Conservation (phyloP, 2,888 invertebrate species). For the Alviniconcha strummeri region DNA sequence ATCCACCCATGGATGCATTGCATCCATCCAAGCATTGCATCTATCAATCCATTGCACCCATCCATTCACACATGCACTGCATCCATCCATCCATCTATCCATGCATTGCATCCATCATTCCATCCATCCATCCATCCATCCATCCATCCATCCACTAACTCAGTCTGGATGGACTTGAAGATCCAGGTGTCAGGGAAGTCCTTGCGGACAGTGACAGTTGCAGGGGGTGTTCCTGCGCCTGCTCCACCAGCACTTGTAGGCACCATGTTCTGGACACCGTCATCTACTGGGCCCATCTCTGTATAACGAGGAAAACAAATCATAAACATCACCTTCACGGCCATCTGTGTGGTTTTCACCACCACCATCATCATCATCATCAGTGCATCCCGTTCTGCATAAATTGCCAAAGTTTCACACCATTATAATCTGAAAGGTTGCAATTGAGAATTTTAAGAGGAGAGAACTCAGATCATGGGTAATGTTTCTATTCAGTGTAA, state of each 20-base stretch:
- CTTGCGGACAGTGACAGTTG: slow-evolving; percentile 74
- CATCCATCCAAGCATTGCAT: neutral
- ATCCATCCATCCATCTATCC: neutral
- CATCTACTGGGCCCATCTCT: no score
- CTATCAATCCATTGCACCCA: neutral
- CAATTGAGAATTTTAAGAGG: no score
- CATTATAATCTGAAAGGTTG: no score
- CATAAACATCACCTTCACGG: no score
- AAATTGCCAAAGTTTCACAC: no score
- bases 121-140: neutral
- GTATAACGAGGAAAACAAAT: no score
- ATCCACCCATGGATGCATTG: no score
- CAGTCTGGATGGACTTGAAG: slow-evolving; percentile 76
- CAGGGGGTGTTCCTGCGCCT: neutral
- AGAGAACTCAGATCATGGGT: no score
- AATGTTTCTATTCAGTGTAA: no score
- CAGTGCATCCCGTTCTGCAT: neutral
- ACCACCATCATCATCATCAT: slow-evolving; percentile 10
- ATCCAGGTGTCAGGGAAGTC: slow-evolving; percentile 85
- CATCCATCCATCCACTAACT: slow-evolving; percentile 33
- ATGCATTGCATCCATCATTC: neutral
- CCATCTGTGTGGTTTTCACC: neutral
- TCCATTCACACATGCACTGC: no score
- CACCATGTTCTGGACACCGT: no score
- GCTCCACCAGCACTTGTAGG: neutral